Evolutionary conservation across 2,113 vertebrate species (phyloP).

Genomic region (Columbina picui): DNA sequence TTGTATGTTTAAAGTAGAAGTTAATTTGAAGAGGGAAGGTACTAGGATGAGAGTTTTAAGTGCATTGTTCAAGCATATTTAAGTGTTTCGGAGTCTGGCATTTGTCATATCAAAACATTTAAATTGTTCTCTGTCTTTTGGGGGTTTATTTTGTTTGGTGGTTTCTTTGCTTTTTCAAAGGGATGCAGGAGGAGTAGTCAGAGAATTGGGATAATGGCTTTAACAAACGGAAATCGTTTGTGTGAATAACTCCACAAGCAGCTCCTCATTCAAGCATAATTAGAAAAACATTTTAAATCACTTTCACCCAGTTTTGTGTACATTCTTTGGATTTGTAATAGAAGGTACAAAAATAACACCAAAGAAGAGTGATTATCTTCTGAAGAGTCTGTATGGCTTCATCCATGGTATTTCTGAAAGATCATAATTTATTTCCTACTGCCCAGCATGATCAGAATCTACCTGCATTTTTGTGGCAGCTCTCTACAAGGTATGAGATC

Average conservation of each 20-base stretch:
- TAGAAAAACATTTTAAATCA: constrained; percentile 1
- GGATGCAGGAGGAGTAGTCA: not conserved
- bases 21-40: not conserved
- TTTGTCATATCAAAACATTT: constrained; percentile 14
- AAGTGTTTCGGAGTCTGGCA: not conserved
- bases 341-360: not conserved
- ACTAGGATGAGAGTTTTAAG: not conserved
- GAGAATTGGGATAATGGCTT: constrained; percentile 5
- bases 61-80: not conserved
- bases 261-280: not conserved
- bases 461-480: not conserved
- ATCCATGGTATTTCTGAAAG: not conserved
- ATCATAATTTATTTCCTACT: not conserved
- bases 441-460: not conserved
- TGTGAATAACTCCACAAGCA: not conserved
- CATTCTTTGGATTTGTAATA: not conserved
- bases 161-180: not conserved
- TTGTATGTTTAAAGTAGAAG: not conserved
- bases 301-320: not conserved
- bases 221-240: not conserved
- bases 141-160: not conserved
- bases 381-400: not conserved
- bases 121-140: not conserved
- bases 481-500: not conserved
- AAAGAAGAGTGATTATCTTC: not conserved